Base-by-base conservation (phyloP, 2,113 vertebrate genomes). In the Trematomus loennbergii region DNA sequence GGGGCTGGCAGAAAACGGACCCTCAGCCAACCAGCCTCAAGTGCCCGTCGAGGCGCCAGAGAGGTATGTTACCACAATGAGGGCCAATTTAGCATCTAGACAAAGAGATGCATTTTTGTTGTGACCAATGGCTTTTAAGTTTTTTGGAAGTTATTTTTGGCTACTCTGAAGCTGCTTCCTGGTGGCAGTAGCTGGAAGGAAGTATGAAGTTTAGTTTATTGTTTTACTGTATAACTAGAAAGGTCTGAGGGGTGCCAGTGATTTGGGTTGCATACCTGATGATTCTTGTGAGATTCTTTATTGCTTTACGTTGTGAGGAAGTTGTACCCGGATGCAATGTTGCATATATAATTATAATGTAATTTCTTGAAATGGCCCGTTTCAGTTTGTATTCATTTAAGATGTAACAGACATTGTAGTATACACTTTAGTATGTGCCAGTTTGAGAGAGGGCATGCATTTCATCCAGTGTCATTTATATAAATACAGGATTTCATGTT, bases 1-100 rank as follows among this genome's bases (percentile, higher is more conserved):
- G 58, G 79, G 72, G 1, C 29, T 66, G 18, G 95, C 94, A 72
- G 97, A 99, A 16, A 91, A 85, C 1, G 89, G 86, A 15, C 76
- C 93, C 0, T 45, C 95, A 65, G 86, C 95, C 72, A 94, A 89
- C 2, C 95, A 95, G 57, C 79, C 94, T 82, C 96, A 95, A 88
- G 90, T 81, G 48, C 94, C 96, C 63, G 82, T 95, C 11, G 98
- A 98, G 83, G 92, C 96, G 61, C 96, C 96, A 66, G 97, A 99
- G 95, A 99, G 97, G 98, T 99, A 94, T 70, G 10, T 66, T 20
- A 12, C 36, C 18, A 22, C 54, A 11, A 3, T 13, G 16, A 29
- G n/a, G 45, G 53, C 49, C 29, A 13, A 7, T 65, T 33, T 33
- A 46, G 20, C 20, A 60, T 65, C 45, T n/a, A 72, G 45, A 55